Percentiles rank a stretch among this genome's conserved stretches.
These are phyloP conservation scores for Oryzias dopingdopingensis DNA, from an alignment of 2,797 vertebrate genomes.

Conservation along the genomic window DNA sequence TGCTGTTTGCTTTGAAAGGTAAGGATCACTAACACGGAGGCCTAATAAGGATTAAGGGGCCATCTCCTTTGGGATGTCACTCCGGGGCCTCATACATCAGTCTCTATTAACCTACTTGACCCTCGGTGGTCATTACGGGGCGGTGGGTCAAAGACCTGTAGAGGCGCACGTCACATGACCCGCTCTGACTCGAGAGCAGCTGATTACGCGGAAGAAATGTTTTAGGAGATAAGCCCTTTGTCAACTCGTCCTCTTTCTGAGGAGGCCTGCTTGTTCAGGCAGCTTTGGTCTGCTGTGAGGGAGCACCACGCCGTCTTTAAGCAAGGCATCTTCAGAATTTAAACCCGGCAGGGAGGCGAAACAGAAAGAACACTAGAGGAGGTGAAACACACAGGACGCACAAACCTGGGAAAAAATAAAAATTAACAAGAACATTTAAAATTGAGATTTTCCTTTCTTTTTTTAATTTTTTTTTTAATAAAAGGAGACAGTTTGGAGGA, in stretches of 20 bases:
- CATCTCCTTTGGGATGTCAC: constrained; percentile 85
- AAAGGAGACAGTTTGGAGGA: background rate
- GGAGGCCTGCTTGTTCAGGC: constrained; percentile 6
- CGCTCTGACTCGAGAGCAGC: constrained; percentile 15
- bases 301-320: constrained; percentile 1
- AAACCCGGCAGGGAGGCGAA: constrained; percentile 1
- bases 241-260: constrained; percentile 22
- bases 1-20: constrained; percentile 95
- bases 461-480: background rate
- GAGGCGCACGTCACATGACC: constrained; percentile 30
- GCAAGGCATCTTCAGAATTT: constrained; percentile 1
- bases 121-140: constrained; percentile 65
- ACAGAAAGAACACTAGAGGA: background rate
- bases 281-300: constrained; percentile 5
- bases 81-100: constrained; percentile 77
- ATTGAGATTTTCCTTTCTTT: constrained; percentile 1
- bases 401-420: background rate
- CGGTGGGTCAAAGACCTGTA: constrained; percentile 55
- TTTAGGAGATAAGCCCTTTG: constrained; percentile 38
- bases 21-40: constrained; percentile 91
- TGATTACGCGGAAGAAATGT: constrained; percentile 45
- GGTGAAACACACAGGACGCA: background rate
- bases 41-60: constrained; percentile 99
- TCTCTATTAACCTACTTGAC: constrained; percentile 78
- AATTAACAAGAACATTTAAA: background rate